A percentile compares a stretch with the other conserved stretches of the same genome.
Conservation (phyloP, 2,113 vertebrate species). For the Rhinichthys klamathensis region DNA sequence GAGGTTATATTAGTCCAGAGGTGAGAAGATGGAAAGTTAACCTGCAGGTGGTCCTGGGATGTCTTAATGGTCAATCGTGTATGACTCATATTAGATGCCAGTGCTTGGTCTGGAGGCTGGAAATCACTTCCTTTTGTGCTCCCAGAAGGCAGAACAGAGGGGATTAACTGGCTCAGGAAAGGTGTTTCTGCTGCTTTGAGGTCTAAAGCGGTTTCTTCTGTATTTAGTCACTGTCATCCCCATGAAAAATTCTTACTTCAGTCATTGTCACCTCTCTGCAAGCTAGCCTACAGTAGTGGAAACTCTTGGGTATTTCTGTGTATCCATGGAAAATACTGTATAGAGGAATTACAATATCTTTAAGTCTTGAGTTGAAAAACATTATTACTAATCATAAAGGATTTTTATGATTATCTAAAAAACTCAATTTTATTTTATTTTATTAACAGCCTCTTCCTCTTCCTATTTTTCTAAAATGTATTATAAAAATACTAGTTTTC, state of each 20-base stretch:
- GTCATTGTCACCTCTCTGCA: background rate
- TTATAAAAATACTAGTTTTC: no score
- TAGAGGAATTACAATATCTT: background rate
- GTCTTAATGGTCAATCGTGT: background rate
- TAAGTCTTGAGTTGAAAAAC: background rate
- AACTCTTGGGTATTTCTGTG: background rate
- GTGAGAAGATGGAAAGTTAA: background rate
- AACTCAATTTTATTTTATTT: no score
- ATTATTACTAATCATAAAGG: no score
- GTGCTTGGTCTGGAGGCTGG: background rate
- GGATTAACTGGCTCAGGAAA: slow-evolving; percentile 21
- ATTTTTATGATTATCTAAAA: no score
- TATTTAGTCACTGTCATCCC: background rate
- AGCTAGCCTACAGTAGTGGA: background rate
- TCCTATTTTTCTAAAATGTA: no score
- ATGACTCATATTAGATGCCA: slow-evolving; percentile 2
- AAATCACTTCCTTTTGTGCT: slow-evolving; percentile 26
- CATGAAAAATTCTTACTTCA: slow-evolving; percentile 17
- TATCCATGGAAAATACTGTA: background rate
- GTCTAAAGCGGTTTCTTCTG: background rate
- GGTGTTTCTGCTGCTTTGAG: slow-evolving; percentile 10
- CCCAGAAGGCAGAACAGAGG: slow-evolving; percentile 22
- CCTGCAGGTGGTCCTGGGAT: slow-evolving; percentile 4
- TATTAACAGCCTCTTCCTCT: no score
- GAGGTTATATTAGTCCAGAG: slow-evolving; percentile 11